A percentile compares a stretch with the other conserved stretches of the same genome.
Conservation (phyloP, 2,888 invertebrate species). For the Coecobrya sp. region DNA sequence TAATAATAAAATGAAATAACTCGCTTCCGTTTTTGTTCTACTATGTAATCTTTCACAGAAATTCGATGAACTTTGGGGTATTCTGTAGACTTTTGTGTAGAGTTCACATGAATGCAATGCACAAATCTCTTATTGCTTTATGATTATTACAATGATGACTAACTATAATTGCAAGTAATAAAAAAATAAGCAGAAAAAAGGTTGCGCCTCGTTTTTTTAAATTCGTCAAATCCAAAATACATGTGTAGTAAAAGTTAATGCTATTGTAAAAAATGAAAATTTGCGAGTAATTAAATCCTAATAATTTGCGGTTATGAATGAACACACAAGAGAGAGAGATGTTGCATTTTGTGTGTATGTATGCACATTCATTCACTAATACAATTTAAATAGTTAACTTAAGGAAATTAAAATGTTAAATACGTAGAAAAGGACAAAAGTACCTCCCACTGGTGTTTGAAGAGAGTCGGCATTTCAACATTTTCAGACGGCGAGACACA, state of each 20-base stretch:
- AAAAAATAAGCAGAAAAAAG: neutral
- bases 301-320: neutral
- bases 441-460: slow-evolving; percentile 1
- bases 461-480: slow-evolving; percentile 30
- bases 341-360: neutral
- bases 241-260: neutral
- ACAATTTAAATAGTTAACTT: neutral
- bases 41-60: slow-evolving; percentile 40
- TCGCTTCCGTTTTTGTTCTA: slow-evolving; percentile 38
- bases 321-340: neutral
- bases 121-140: neutral
- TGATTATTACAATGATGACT: neutral
- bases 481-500: slow-evolving; percentile 17
- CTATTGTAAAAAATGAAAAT: slow-evolving; percentile 8
- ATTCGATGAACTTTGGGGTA: slow-evolving; percentile 61
- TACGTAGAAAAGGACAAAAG: slow-evolving; percentile 2
- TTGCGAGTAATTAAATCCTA: slow-evolving; percentile 19
- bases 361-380: neutral
- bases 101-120: neutral
- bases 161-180: neutral
- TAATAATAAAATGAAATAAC: slow-evolving; percentile 19
- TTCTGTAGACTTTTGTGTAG: neutral
- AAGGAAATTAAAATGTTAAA: slow-evolving; percentile 42
- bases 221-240: neutral
- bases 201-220: slow-evolving; percentile 5